A percentile compares a stretch with the other conserved stretches of the same genome.
These are phyloP conservation scores for Cataglyphis altisquamis DNA, from an alignment of 2,888 invertebrate species.

Conservation along the genomic window DNA sequence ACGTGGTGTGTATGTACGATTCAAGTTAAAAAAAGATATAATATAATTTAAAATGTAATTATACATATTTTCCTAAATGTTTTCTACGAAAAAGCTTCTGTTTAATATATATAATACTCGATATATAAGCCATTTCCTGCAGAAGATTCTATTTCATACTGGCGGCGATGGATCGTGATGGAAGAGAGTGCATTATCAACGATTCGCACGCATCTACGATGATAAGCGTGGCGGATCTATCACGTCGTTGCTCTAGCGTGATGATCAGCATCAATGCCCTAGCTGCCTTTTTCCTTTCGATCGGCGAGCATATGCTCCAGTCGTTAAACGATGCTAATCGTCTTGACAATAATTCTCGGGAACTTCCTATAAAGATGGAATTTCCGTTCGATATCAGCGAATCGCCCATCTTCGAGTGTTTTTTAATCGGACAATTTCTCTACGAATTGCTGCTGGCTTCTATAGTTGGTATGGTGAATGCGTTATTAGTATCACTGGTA, in stretches of 20 bases:
- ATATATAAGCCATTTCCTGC: slow-evolving; percentile 27
- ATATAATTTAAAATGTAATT: neutral
- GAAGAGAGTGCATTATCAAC: slow-evolving; percentile 39
- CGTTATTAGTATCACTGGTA: slow-evolving; percentile 64
- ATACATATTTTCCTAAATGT: neutral
- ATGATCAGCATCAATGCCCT: slow-evolving; percentile 53
- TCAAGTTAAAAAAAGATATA: neutral
- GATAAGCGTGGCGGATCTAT: slow-evolving; percentile 45
- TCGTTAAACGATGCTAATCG: neutral
- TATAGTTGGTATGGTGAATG: slow-evolving; percentile 53
- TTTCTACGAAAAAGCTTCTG: neutral
- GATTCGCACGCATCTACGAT: slow-evolving; percentile 35
- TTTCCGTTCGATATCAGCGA: slow-evolving; percentile 58
- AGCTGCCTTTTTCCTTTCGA: slow-evolving; percentile 54
- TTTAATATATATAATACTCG: neutral
- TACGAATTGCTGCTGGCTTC: slow-evolving; percentile 46
- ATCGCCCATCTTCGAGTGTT: slow-evolving; percentile 58
- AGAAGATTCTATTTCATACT: slow-evolving; percentile 59
- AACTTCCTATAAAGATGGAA: slow-evolving; percentile 66
- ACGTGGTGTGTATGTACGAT: neutral
- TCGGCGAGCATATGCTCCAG: slow-evolving; percentile 43
- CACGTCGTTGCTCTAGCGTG: slow-evolving; percentile 50
- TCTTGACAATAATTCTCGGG: slow-evolving; percentile 25
- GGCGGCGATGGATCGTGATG: slow-evolving; percentile 52
- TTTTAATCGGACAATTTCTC: slow-evolving; percentile 61